Percentiles rank a stretch among this genome's conserved stretches.
These are phyloP conservation scores for Tricholauxania praeusta DNA, from an alignment of 2,888 invertebrate species.

Conservation along the genomic window DNA sequence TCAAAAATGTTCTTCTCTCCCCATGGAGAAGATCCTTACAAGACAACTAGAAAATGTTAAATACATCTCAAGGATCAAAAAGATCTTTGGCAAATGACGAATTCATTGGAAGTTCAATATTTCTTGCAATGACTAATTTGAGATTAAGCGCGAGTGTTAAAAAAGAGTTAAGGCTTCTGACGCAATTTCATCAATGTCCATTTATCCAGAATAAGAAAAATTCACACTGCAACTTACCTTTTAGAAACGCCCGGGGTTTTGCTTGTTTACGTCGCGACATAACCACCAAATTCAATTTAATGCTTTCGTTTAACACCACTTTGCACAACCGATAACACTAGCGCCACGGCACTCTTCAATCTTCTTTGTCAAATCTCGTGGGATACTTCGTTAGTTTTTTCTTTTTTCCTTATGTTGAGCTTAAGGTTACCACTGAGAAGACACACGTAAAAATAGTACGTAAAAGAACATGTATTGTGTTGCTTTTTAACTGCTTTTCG, in stretches of 20 bases:
- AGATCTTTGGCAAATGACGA: no score
- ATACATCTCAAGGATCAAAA: no score
- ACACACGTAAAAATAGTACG: background rate
- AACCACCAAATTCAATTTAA: conserved; percentile 22
- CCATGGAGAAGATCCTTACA: no score
- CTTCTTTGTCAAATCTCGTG: conserved; percentile 6
- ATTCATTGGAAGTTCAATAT: no score
- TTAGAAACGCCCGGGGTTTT: conserved; percentile 75
- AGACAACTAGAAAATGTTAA: no score
- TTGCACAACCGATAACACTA: conserved; percentile 6
- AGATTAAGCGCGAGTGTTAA: no score
- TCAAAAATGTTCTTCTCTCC: no score
- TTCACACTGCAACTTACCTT: conserved; percentile 71
- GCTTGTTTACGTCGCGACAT: conserved; percentile 81
- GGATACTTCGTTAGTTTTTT: conserved; percentile 14
- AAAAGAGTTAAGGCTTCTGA: no score
- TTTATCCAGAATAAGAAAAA: no score
- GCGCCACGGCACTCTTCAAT: background rate
- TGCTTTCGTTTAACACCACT: conserved; percentile 16
- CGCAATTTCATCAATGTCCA: no score
- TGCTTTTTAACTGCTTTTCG: conserved; percentile 13
- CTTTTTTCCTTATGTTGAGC: background rate
- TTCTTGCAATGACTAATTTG: no score
- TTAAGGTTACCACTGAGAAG: conserved; percentile 3
- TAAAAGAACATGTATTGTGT: background rate